A percentile compares a stretch with the other conserved stretches of the same genome.
These are phyloP conservation scores for Felis catus DNA, from an alignment of 2,113 vertebrate species.

Conservation along the genomic window DNA sequence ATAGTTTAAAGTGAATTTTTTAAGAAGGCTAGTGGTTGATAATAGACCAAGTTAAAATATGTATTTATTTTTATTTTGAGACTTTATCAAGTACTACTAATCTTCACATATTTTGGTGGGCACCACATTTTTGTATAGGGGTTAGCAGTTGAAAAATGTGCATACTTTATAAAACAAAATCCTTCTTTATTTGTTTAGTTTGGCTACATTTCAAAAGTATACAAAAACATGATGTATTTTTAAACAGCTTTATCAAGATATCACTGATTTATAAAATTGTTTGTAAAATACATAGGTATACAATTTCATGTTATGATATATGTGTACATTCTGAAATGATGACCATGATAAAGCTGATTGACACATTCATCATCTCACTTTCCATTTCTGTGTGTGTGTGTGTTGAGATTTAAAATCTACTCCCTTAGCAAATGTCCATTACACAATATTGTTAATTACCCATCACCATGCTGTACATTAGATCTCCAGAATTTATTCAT, in stretches of 20 bases:
- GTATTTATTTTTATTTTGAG: slow-evolving; percentile 45
- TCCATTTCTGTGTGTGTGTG: neutral
- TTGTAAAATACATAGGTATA: neutral
- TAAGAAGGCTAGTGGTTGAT: neutral
- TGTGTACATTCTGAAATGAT: neutral
- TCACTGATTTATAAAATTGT: neutral
- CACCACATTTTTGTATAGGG: slow-evolving; percentile 40
- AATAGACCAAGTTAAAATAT: neutral
- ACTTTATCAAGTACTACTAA: slow-evolving; percentile 71
- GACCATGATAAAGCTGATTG: neutral
- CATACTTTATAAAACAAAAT: slow-evolving; percentile 77
- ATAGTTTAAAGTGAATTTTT: neutral
- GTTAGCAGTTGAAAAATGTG: slow-evolving; percentile 68
- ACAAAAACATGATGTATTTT: slow-evolving; percentile 68
- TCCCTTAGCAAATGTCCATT: neutral
- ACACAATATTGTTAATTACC: neutral
- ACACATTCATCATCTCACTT: neutral
- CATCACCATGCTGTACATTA: neutral
- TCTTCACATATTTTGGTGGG: slow-evolving; percentile 78
- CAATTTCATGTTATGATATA: neutral
- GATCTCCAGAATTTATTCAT: neutral
- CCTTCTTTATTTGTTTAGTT: slow-evolving; percentile 71
- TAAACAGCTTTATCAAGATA: neutral
- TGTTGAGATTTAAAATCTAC: neutral
- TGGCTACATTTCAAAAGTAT: slow-evolving; percentile 69